Conservation (phyloP, 2,113 vertebrate species). For the Arothron firmamentum region DNA sequence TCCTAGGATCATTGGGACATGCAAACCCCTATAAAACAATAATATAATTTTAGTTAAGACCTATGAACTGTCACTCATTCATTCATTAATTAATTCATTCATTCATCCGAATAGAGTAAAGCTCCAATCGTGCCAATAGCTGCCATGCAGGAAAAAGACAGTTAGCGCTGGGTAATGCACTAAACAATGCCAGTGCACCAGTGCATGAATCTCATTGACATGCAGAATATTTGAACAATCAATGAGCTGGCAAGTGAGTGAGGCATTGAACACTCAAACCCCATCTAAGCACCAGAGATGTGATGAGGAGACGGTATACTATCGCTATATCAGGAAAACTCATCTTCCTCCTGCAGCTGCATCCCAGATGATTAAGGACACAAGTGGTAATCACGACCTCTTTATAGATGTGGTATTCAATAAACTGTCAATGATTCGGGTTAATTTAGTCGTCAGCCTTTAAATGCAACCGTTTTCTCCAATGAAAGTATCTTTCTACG, state of each 20-base stretch:
- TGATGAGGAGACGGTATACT: slow-evolving; percentile 27
- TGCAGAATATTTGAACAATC: slow-evolving; percentile 41
- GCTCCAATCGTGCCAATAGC: no score
- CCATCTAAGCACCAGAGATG: slow-evolving; percentile 24
- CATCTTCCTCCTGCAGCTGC: slow-evolving; percentile 22
- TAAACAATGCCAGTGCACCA: not conserved
- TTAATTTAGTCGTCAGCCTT: slow-evolving; percentile 23
- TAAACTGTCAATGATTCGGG: slow-evolving; percentile 22
- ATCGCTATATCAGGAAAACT: slow-evolving; percentile 1
- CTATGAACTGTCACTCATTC: no score
- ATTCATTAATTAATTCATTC: no score
- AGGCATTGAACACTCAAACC: slow-evolving; percentile 30
- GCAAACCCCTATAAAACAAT: no score
- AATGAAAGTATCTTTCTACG: slow-evolving; percentile 17
- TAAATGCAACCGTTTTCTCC: slow-evolving; percentile 33
- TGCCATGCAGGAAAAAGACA: slow-evolving; percentile 3
- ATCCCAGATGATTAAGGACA: slow-evolving; percentile 12
- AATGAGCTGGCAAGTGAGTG: slow-evolving; percentile 36
- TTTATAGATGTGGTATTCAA: slow-evolving; percentile 7
- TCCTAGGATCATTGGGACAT: no score
- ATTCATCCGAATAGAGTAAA: no score
- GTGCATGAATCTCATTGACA: slow-evolving; percentile 23
- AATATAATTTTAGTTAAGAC: no score
- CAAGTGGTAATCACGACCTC: slow-evolving; percentile 42
- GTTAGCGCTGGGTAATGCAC: not conserved